phyloP scores from a whole-genome alignment of 2,888 invertebrate species.

The Eilema depressum region DNA sequence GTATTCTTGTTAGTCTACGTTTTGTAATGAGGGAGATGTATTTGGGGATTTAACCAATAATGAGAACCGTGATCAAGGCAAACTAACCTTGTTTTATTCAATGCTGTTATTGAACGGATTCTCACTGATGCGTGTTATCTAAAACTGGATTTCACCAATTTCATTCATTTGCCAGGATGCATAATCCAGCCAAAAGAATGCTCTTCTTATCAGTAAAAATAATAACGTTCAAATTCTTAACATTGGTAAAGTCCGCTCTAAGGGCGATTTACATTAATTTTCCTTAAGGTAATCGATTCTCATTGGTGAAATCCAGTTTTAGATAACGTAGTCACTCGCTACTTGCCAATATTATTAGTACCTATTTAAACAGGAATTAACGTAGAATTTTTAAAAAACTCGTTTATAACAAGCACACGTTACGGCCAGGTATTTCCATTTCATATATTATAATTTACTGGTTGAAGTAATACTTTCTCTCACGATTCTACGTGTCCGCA shows the following conservation, averaged over 20 bases:
- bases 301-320: not conserved
- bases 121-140: no score
- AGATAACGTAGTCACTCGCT: not conserved
- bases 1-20: no score
- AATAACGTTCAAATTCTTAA: not conserved
- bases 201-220: not conserved
- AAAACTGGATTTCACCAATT: no score
- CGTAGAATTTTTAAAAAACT: not conserved
- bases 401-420: slow-evolving; percentile 1
- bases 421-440: slow-evolving; percentile 10
- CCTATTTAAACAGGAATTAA: not conserved
- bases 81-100: no score
- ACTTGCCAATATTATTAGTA: not conserved
- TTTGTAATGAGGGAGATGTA: no score
- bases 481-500: slow-evolving; percentile 22
- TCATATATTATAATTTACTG: slow-evolving; percentile 26
- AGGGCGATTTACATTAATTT: not conserved
- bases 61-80: no score
- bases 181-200: not conserved
- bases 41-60: no score
- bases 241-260: not conserved
- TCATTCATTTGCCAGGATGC: no score
- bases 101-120: no score
- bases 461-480: slow-evolving; percentile 37
- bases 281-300: not conserved